Conservation (phyloP, 2,888 invertebrate genomes). For the Limnephilus rhombicus region DNA sequence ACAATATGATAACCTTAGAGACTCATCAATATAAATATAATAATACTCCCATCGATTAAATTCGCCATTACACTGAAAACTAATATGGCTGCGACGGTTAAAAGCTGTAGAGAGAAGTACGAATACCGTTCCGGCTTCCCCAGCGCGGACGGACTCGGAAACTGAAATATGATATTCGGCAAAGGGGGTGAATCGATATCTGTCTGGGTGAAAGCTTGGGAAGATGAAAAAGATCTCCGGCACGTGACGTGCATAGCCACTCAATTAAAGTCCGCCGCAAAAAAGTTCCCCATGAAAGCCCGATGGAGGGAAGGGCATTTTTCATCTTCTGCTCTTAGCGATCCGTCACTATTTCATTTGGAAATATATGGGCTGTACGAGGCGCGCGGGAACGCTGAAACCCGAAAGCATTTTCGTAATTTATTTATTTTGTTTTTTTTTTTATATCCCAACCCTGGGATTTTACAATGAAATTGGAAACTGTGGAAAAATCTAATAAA, state of each 20-base stretch:
- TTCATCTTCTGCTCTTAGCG: constrained; percentile 4
- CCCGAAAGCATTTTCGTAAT: background rate
- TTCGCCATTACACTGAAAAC: constrained; percentile 7
- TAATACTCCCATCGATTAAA: background rate
- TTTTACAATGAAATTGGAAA: background rate
- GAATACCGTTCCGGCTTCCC: background rate
- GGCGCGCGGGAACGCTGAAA: background rate
- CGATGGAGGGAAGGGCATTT: constrained; percentile 31
- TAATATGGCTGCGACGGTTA: background rate
- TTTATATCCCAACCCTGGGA: background rate
- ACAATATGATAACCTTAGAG: too few relatives aligned
- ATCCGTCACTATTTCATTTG: constrained; percentile 30
- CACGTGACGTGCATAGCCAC: constrained; percentile 62
- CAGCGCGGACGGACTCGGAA: background rate
- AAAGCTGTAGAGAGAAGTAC: background rate
- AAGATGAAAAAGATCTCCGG: constrained; percentile 37
- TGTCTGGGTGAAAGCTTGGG: constrained; percentile 38
- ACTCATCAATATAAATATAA: background rate
- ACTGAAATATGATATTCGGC: constrained; percentile 49
- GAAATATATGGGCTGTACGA: constrained; percentile 5
- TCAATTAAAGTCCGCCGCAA: constrained; percentile 58
- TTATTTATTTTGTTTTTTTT: background rate
- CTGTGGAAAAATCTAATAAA: too few relatives aligned
- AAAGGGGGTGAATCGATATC: constrained; percentile 43
- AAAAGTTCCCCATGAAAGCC: constrained; percentile 43